Evolutionary conservation across 1,140 invertebrate genomes (phyloP).

Genomic region (Listronotus bonariensis): DNA sequence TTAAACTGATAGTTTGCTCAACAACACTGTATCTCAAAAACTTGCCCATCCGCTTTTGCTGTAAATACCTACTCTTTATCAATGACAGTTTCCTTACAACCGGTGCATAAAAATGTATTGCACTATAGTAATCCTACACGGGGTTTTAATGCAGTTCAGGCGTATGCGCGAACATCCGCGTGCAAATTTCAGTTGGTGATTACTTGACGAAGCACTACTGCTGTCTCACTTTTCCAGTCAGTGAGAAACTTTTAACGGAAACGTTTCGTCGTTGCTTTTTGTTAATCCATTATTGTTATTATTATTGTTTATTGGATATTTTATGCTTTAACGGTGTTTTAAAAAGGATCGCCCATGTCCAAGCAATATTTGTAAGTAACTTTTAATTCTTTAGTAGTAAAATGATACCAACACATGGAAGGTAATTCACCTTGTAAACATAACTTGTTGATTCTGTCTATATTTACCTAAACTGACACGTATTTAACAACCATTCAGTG

Average conservation of each 20-base stretch:
- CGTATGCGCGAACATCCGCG: constrained; percentile 28
- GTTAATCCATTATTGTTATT: constrained; percentile 5
- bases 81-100: background rate
- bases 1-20: background rate
- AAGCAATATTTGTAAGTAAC: constrained; percentile 23
- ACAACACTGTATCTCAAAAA: background rate
- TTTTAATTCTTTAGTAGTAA: background rate
- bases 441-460: constrained; percentile 3
- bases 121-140: background rate
- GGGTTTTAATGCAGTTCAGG: constrained; percentile 16
- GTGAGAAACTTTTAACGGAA: constrained; percentile 23
- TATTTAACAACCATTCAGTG: background rate
- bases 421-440: background rate
- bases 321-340: constrained; percentile 21
- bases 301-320: constrained; percentile 6
- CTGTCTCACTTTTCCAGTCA: constrained; percentile 16
- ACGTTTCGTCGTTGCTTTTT: constrained; percentile 21
- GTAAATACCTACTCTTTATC: too few relatives aligned
- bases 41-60: too few relatives aligned
- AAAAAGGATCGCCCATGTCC: constrained; percentile 31
- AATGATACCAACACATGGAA: background rate
- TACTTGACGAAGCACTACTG: background rate
- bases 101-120: constrained; percentile 1
- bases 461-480: constrained; percentile 1
- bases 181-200: constrained; percentile 32